phyloP scores from a whole-genome alignment of 2,888 invertebrate genomes.

The Malacosoma neustria region DNA sequence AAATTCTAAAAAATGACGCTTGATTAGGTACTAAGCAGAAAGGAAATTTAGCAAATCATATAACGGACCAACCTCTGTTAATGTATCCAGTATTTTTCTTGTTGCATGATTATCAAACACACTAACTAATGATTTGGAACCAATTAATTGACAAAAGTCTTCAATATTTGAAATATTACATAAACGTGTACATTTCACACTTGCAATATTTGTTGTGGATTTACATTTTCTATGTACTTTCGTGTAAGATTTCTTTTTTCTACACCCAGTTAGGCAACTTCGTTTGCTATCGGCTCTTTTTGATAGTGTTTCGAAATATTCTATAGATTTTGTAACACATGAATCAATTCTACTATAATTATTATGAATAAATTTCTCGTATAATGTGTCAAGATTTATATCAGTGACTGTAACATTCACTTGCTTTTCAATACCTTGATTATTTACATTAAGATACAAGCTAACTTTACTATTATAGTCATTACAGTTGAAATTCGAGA shows the following conservation, averaged over 20 bases:
- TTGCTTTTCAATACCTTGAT: background rate
- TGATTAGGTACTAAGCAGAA: too few species aligned
- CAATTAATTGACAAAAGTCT: slow-evolving; percentile 51
- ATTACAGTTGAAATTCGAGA: background rate
- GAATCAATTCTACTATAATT: background rate
- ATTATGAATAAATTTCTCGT: background rate
- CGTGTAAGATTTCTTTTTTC: slow-evolving; percentile 24
- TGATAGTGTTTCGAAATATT: background rate
- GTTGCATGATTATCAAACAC: slow-evolving; percentile 35
- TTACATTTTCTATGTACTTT: slow-evolving; percentile 48
- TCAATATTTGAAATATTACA: slow-evolving; percentile 43
- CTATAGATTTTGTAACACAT: background rate
- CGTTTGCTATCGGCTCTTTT: background rate
- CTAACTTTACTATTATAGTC: background rate
- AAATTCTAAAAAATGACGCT: too few species aligned
- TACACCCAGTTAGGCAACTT: slow-evolving; percentile 3
- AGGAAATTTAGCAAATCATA: too few species aligned
- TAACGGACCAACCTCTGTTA: slow-evolving; percentile 42
- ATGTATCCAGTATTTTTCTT: slow-evolving; percentile 36
- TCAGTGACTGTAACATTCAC: background rate
- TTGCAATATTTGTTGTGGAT: slow-evolving; percentile 33
- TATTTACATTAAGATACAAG: background rate
- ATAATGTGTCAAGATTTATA: background rate
- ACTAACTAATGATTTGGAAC: slow-evolving; percentile 33
- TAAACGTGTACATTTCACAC: slow-evolving; percentile 26